These are phyloP conservation scores for Zeus faber DNA, from an alignment of 2,113 vertebrate species.

Conservation along the genomic window DNA sequence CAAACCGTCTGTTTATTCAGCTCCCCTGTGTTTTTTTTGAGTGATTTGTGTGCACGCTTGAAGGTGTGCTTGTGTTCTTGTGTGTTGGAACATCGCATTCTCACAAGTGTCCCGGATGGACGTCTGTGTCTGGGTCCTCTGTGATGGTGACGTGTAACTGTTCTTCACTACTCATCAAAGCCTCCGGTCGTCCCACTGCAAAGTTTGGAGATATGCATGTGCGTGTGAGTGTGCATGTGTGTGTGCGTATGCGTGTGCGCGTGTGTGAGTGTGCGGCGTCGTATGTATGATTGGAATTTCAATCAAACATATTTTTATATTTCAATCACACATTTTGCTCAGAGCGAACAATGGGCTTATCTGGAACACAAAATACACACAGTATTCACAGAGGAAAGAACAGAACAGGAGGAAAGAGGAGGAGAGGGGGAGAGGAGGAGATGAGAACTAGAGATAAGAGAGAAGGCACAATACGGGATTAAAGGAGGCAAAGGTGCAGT, in stretches of 20 bases:
- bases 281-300: constrained; percentile 12
- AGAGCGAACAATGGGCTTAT: background rate
- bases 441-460: too few species aligned
- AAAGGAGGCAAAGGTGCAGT: too few species aligned
- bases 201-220: constrained; percentile 8
- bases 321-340: background rate
- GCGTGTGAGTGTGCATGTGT: background rate
- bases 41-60: background rate
- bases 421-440: background rate
- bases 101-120: constrained; percentile 29
- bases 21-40: constrained; percentile 20
- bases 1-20: constrained; percentile 43
- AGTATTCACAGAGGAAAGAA: background rate
- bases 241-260: background rate
- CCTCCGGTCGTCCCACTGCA: too few species aligned
- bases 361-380: background rate
- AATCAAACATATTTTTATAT: constrained; percentile 11
- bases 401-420: background rate
- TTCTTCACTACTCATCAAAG: constrained; percentile 56
- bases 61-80: constrained; percentile 8
- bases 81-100: background rate
- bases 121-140: constrained; percentile 30
- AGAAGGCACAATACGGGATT: too few species aligned
- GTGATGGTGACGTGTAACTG: constrained; percentile 39
- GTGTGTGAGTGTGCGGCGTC: background rate